Evolutionary conservation across 1,140 invertebrate species (phyloP).

Genomic region (Augochlora pura): DNA sequence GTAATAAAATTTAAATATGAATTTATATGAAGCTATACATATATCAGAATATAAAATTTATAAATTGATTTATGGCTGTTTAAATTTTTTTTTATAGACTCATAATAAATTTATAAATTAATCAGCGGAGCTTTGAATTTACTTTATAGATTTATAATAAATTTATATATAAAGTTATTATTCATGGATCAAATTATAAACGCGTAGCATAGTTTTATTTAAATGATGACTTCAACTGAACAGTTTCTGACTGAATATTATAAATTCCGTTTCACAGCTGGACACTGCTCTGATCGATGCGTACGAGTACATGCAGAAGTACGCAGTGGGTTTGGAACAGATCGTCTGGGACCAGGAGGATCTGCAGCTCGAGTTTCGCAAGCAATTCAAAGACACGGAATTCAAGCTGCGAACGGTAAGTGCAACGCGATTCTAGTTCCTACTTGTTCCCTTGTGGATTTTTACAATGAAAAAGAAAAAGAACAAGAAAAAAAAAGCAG

Average conservation of each 20-base stretch:
- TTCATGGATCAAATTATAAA: too few relatives aligned
- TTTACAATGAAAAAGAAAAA: conserved; percentile 4
- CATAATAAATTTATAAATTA: too few relatives aligned
- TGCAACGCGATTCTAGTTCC: conserved; percentile 13
- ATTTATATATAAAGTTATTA: too few relatives aligned
- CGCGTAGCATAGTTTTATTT: too few relatives aligned
- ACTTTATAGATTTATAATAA: too few relatives aligned
- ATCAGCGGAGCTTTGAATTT: too few relatives aligned
- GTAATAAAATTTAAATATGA: too few relatives aligned
- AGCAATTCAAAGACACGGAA: conserved; percentile 82
- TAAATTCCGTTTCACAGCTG: conserved; percentile 78
- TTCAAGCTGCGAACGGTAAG: conserved; percentile 82
- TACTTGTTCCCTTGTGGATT: background rate
- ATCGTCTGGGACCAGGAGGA: conserved; percentile 84
- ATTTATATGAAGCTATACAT: too few relatives aligned
- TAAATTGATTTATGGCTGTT: too few relatives aligned
- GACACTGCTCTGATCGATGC: conserved; percentile 80
- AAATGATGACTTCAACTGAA: background rate
- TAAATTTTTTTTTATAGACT: too few relatives aligned
- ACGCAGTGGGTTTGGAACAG: conserved; percentile 85
- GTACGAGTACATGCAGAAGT: conserved; percentile 84
- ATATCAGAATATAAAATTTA: too few relatives aligned
- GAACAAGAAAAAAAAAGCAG: too few relatives aligned
- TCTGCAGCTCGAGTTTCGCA: conserved; percentile 77
- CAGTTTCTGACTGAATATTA: background rate